phyloP scores from a whole-genome alignment of 2,888 invertebrate genomes.

The Buathra laborator region DNA sequence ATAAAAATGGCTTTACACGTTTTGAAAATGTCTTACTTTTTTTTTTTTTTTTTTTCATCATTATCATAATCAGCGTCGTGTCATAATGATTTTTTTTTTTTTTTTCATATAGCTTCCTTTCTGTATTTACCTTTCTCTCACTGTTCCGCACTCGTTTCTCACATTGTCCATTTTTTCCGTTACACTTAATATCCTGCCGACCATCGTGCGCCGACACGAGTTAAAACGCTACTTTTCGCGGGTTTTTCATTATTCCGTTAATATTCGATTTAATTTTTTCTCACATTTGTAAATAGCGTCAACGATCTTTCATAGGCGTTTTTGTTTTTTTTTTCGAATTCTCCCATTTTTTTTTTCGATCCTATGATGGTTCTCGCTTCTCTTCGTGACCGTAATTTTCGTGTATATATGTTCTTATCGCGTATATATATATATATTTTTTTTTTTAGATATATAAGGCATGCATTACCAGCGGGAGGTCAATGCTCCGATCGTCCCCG shows the following conservation, averaged over 20 bases:
- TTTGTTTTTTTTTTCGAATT: constrained; percentile 22
- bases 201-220: not conserved
- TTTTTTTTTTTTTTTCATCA: constrained; percentile 63
- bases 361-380: constrained; percentile 5
- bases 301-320: constrained; percentile 21
- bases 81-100: constrained; percentile 56
- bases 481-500: constrained; percentile 69
- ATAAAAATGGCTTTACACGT: constrained; percentile 79
- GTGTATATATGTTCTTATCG: constrained; percentile 39
- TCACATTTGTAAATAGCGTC: constrained; percentile 29
- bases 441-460: constrained; percentile 80
- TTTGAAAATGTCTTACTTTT: constrained; percentile 65
- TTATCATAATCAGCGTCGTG: constrained; percentile 54
- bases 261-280: not conserved
- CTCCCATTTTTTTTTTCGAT: not conserved
- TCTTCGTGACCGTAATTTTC: constrained; percentile 9
- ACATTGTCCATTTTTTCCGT: constrained; percentile 28
- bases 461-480: constrained; percentile 81
- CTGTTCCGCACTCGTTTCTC: constrained; percentile 47
- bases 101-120: constrained; percentile 46
- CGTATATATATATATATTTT: constrained; percentile 52
- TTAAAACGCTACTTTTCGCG: constrained; percentile 17
- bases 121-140: constrained; percentile 41
- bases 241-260: constrained; percentile 4
- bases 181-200: not conserved